Conservation (phyloP, 2,113 vertebrate genomes). For the Megaceryle maxima region DNA sequence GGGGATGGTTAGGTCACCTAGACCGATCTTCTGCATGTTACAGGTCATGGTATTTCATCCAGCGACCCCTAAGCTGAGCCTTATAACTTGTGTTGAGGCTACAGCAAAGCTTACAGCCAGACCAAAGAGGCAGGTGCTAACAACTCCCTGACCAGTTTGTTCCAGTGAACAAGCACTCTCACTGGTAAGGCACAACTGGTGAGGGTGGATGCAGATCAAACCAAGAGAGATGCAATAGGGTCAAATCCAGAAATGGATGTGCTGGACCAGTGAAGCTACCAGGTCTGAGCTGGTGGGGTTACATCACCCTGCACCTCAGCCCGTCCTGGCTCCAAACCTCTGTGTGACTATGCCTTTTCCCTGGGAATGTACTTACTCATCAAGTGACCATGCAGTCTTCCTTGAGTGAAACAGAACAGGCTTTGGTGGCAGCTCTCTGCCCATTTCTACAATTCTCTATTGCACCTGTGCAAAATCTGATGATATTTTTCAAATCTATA, state of each 20-base stretch:
- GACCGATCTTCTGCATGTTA: background rate
- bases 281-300: background rate
- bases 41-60: background rate
- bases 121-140: background rate
- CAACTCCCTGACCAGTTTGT: background rate
- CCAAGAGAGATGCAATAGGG: background rate
- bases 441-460: background rate
- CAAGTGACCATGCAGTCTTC: accelerated
- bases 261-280: background rate
- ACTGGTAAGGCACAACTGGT: background rate
- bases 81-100: background rate
- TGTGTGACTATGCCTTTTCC: background rate
- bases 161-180: background rate
- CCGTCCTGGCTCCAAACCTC: background rate
- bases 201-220: background rate
- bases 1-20: slow-evolving; percentile 26
- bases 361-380: background rate
- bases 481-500: background rate
- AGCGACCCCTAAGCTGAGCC: background rate
- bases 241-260: background rate
- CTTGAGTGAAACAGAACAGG: background rate
- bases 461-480: background rate
- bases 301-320: background rate
- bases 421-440: background rate
- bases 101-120: background rate